Evolutionary conservation across 2,113 vertebrate species (phyloP).

Genomic region (Eulemur macaco): DNA sequence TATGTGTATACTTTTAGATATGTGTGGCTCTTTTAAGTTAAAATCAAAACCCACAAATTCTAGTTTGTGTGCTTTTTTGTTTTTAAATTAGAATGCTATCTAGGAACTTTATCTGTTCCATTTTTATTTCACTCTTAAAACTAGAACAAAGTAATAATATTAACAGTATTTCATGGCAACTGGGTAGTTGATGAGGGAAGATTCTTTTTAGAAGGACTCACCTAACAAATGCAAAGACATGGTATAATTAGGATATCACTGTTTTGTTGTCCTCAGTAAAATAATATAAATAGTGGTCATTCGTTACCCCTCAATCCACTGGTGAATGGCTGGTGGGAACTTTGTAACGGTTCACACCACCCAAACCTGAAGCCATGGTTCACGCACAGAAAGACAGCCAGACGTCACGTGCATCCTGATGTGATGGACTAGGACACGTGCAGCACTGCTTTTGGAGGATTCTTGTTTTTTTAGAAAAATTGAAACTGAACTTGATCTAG

Average conservation of each 20-base stretch:
- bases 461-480: background rate
- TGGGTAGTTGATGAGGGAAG: background rate
- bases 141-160: background rate
- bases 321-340: background rate
- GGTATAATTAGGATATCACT: background rate
- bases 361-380: background rate
- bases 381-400: background rate
- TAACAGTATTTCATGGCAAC: background rate
- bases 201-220: background rate
- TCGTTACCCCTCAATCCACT: background rate
- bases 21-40: background rate
- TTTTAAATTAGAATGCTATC: background rate
- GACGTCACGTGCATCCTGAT: background rate
- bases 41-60: background rate
- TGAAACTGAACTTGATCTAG: constrained; percentile 3
- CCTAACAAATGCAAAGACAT: background rate
- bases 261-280: background rate
- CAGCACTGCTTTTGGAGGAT: background rate
- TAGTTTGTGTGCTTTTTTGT: background rate
- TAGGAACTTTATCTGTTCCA: background rate
- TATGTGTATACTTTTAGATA: background rate
- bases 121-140: constrained; percentile 46
- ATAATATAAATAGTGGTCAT: background rate
- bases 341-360: background rate
- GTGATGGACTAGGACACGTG: background rate